These are phyloP conservation scores for Glyphotaelius pellucidus DNA, from an alignment of 2,888 invertebrate genomes.

Conservation along the genomic window DNA sequence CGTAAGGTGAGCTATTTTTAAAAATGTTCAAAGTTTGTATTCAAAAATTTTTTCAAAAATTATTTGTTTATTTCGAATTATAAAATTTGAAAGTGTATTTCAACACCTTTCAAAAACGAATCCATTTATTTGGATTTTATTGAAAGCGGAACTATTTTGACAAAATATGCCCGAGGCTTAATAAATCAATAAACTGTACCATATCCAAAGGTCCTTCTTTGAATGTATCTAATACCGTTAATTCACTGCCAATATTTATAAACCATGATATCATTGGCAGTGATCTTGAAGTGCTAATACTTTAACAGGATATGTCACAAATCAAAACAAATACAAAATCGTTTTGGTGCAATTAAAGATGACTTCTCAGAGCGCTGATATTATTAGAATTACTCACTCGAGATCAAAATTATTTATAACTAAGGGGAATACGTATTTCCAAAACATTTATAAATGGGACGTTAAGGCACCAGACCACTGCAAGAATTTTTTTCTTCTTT, in stretches of 20 bases:
- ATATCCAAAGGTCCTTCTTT: neutral
- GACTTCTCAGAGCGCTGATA: neutral
- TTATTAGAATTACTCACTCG: neutral
- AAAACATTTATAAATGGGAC: neutral
- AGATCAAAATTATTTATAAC: neutral
- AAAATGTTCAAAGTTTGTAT: too few relatives aligned
- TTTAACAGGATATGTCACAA: neutral
- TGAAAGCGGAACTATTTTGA: too few relatives aligned
- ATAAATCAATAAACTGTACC: neutral
- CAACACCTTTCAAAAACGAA: too few relatives aligned
- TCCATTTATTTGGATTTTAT: too few relatives aligned
- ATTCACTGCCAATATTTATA: neutral
- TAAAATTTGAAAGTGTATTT: too few relatives aligned
- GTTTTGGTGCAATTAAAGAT: neutral
- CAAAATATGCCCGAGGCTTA: too few relatives aligned
- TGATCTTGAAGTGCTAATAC: neutral
- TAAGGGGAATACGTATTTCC: neutral
- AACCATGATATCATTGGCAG: neutral
- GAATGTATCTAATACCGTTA: neutral
- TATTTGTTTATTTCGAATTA: too few relatives aligned
- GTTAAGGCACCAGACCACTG: too few relatives aligned
- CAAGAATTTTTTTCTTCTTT: too few relatives aligned
- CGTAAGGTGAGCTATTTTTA: too few relatives aligned
- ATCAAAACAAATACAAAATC: neutral
- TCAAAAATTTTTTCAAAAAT: too few relatives aligned